Evolutionary conservation across 2,113 vertebrate species (phyloP), one percentile per base, ranked within the genome.

Genomic region (Drymodes brunneopygia): DNA sequence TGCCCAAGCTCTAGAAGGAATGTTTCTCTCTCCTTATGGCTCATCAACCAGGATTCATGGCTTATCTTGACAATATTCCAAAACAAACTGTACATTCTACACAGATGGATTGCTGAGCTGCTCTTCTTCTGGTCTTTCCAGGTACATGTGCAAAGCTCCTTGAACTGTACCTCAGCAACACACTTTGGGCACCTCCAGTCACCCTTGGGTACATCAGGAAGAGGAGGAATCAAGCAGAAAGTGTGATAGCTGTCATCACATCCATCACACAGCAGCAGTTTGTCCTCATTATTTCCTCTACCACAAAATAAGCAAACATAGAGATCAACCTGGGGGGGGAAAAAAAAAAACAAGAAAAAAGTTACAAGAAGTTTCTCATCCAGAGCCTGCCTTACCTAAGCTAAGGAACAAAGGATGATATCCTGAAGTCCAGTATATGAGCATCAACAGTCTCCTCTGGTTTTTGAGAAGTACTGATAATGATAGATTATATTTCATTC

Each of bases 161-260:
- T 57, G 54, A 81, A 94, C 35, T 48, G 36, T 98, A 99, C 99
- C 99, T 99, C 99, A 13, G 99, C 99, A 36, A 99, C 99, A 57
- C 99, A 99, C 86, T 99, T 99, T 0, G 99, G 99, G 94, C 99
- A 99, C 74, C 99, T 98, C 99, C 99, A 99, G 97, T 99, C 99
- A 64, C 99, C 99, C 90, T 99, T 99, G 81, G 99, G 99, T 10
- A 99, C 99, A 66, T 99, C 99, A 86, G 99, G 98, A 24, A 99
- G 98, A 77, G 99, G 99, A 10, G 99, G 99, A 95, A 99, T 99
- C 79, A 99, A 98, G 95, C 99, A 99, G 90, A 99, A 99, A 6
- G 99, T 99, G 97, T 99, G 99, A 95, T 99, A 99, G 97, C 99
- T 99, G 97, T 99, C 99, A 82, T 99, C 99, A 94, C 99, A 99